Conservation (phyloP, 2,888 invertebrate species). For the Glaucopsyche alexis region DNA sequence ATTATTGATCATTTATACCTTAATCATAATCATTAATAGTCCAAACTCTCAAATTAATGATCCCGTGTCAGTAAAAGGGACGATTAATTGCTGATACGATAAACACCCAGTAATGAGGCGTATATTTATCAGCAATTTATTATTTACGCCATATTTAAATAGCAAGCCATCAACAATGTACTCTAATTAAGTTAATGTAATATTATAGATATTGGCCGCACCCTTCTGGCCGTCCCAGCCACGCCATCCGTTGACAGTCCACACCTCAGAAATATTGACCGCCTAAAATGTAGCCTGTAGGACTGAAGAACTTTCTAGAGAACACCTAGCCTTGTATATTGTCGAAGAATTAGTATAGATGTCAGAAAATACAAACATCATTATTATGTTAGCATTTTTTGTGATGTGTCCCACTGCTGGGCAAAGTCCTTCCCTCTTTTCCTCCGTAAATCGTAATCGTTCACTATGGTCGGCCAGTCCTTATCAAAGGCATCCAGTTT, state of each 20-base stretch:
- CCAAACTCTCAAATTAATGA: too few relatives aligned
- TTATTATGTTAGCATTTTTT: too few relatives aligned
- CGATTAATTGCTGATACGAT: too few relatives aligned
- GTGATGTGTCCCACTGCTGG: too few relatives aligned
- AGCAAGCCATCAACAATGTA: background rate
- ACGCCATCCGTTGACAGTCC: background rate
- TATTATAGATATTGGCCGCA: conserved; percentile 7
- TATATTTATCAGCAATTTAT: background rate
- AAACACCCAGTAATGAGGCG: background rate
- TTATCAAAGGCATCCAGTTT: too few relatives aligned
- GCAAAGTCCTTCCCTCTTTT: too few relatives aligned
- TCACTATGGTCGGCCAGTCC: too few relatives aligned
- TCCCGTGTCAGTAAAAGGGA: too few relatives aligned
- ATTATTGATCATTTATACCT: too few relatives aligned
- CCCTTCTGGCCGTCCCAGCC: background rate
- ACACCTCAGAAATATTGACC: conserved; percentile 12
- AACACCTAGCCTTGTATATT: background rate
- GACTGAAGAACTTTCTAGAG: background rate
- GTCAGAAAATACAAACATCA: background rate
- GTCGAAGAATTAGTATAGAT: background rate
- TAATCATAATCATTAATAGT: too few relatives aligned
- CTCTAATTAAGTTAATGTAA: background rate
- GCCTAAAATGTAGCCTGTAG: conserved; percentile 3
- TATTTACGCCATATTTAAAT: conserved; percentile 1
- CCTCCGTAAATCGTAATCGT: too few relatives aligned